Percentiles rank a stretch among this genome's conserved stretches.
Evolutionary conservation across 2,797 vertebrate genomes (phyloP).

Genomic region (Luscinia luscinia): DNA sequence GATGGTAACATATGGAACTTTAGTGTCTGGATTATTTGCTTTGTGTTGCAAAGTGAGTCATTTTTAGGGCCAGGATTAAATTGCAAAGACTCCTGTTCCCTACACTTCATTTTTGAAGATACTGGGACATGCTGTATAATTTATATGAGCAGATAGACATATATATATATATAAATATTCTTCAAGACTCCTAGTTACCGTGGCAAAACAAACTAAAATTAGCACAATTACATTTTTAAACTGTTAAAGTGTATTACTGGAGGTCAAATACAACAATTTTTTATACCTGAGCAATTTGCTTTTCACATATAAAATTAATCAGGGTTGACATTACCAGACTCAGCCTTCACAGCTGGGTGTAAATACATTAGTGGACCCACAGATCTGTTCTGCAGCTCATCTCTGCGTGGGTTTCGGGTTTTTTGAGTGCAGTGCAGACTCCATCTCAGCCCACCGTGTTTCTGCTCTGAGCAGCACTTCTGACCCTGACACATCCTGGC

Average conservation of each 20-base stretch:
- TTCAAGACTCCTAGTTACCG: background rate
- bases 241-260: background rate
- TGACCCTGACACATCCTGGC: background rate
- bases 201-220: background rate
- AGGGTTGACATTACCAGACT: constrained; percentile 13
- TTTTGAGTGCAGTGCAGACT: background rate
- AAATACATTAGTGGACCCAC: background rate
- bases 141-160: background rate
- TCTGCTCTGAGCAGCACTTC: background rate
- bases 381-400: constrained; percentile 11
- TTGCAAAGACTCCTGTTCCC: background rate
- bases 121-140: background rate
- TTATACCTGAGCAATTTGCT: background rate
- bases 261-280: background rate
- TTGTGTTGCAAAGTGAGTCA: background rate
- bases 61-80: background rate
- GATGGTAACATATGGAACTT: background rate
- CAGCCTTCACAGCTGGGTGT: background rate
- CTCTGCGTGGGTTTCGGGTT: background rate
- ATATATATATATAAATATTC: background rate
- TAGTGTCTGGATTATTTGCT: background rate
- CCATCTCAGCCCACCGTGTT: background rate
- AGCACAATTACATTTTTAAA: background rate
- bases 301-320: background rate
- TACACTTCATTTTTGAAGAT: background rate